Conservation (phyloP, 2,113 vertebrate species). For the Myotis yumanensis region DNA sequence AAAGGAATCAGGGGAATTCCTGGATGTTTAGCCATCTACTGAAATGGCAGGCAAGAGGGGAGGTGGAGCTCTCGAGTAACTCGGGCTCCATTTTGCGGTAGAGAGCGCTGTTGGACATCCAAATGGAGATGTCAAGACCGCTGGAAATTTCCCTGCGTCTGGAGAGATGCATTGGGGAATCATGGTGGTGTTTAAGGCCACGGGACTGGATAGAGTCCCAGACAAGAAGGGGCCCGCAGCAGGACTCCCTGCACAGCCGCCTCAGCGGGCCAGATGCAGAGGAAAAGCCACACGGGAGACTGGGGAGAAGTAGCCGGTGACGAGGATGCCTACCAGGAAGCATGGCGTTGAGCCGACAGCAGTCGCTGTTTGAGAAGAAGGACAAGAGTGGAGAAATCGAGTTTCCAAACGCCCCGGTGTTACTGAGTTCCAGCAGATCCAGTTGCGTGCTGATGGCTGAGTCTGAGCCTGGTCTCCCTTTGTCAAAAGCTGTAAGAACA, state of each 20-base stretch:
- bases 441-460: background rate
- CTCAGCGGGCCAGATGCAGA: background rate
- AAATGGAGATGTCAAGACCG: background rate
- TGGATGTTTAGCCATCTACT: background rate
- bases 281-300: background rate
- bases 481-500: background rate
- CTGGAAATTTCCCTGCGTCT: background rate
- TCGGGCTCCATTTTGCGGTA: background rate
- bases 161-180: background rate
- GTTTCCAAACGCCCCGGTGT: background rate
- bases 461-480: background rate
- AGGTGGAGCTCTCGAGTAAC: background rate
- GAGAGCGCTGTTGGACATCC: background rate
- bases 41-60: background rate
- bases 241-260: background rate
- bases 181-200: background rate
- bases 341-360: rapidly evolving
- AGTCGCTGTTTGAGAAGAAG: background rate
- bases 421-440: rapidly evolving
- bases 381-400: background rate
- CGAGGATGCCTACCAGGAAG: background rate
- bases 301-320: too few species aligned
- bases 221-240: background rate
- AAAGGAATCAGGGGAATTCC: background rate
- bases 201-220: background rate